Percentiles rank a stretch among this genome's conserved stretches.
Conservation (phyloP, 2,797 vertebrate species). For the Sebastiscus tertius region DNA sequence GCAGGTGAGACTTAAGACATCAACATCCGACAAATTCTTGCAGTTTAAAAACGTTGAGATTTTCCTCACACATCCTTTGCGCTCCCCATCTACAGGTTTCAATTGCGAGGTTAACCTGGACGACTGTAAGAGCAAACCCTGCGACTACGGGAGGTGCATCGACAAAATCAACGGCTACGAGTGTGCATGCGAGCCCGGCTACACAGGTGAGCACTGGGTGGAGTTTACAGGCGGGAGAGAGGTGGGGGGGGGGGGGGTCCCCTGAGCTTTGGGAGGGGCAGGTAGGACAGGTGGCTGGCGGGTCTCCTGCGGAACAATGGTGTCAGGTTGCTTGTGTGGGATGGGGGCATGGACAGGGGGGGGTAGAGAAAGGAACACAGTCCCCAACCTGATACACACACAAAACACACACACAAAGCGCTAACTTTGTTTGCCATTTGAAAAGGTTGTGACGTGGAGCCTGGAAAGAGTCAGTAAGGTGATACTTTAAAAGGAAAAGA, state of each 20-base stretch:
- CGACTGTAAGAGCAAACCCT: slow-evolving; percentile 94
- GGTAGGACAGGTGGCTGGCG: slow-evolving; percentile 84
- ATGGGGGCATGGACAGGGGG: slow-evolving; percentile 1
- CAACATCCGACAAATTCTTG: neutral
- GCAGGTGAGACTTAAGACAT: slow-evolving; percentile 61
- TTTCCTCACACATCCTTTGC: neutral
- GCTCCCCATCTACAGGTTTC: slow-evolving; percentile 79
- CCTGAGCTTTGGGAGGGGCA: slow-evolving; percentile 69
- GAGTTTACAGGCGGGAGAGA: slow-evolving; percentile 72
- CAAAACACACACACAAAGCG: slow-evolving; percentile 59
- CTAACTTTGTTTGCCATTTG: slow-evolving; percentile 73
- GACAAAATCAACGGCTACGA: slow-evolving; percentile 98
- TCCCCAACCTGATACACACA: slow-evolving; percentile 72
- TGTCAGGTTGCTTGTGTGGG: slow-evolving; percentile 78
- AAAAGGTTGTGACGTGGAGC: slow-evolving; percentile 74
- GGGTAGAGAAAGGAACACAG: slow-evolving; percentile 62
- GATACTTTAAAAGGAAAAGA: slow-evolving; percentile 80
- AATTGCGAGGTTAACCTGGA: slow-evolving; percentile 96
- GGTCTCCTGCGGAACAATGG: slow-evolving; percentile 72
- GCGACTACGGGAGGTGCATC: slow-evolving; percentile 93
- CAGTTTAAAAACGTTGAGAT: neutral
- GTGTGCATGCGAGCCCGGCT: slow-evolving; percentile 93
- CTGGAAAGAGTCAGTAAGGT: slow-evolving; percentile 76
- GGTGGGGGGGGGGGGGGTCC: slow-evolving; percentile 56
- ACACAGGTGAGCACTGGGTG: slow-evolving; percentile 87